phyloP scores from a whole-genome alignment of 2,888 invertebrate genomes.

The Lepidochrysops patricia region DNA sequence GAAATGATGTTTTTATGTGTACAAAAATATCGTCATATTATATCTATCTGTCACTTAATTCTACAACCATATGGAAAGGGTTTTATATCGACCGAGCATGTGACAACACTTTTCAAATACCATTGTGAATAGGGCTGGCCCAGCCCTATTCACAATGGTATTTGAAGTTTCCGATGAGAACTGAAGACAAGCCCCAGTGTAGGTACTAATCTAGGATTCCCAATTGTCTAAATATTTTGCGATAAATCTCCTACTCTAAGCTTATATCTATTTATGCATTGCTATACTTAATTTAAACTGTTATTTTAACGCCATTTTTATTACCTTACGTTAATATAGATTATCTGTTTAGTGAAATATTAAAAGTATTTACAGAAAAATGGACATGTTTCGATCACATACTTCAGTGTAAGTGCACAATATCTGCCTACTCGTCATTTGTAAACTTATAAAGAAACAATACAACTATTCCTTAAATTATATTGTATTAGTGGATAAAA shows the following conservation, averaged over 20 bases:
- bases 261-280: background rate
- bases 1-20: constrained; percentile 36
- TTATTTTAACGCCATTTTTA: background rate
- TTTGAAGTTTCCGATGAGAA: background rate
- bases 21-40: constrained; percentile 61
- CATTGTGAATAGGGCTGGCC: too few relatives aligned
- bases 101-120: too few relatives aligned
- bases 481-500: too few relatives aligned
- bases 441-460: background rate
- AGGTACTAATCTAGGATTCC: background rate
- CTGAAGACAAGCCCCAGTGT: background rate
- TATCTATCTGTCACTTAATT: constrained; percentile 26
- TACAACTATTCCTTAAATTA: too few relatives aligned
- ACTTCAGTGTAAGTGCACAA: background rate
- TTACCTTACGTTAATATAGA: background rate
- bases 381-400: background rate
- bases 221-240: constrained; percentile 1
- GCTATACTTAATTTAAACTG: background rate
- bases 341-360: background rate
- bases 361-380: background rate
- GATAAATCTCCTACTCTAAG: background rate
- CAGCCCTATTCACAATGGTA: constrained; percentile 7
- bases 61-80: constrained; percentile 22
- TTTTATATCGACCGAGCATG: background rate
- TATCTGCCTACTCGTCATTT: background rate